phyloP scores from a whole-genome alignment of 2,797 vertebrate genomes.

The Sebastes baramenuke region DNA sequence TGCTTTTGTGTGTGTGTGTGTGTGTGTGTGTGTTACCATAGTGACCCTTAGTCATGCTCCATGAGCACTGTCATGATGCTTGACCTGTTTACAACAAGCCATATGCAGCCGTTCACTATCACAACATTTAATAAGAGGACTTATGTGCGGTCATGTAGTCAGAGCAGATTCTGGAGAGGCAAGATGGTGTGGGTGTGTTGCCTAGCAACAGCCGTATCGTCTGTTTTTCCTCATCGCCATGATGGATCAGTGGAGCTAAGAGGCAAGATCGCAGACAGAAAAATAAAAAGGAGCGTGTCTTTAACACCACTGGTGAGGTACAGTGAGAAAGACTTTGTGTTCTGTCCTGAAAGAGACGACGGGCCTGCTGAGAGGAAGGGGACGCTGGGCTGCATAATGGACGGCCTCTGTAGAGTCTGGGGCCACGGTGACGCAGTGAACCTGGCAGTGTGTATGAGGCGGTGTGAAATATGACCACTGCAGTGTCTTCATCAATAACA shows the following conservation, averaged over 20 bases:
- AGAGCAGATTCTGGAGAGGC: slow-evolving; percentile 30
- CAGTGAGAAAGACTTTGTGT: neutral
- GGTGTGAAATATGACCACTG: slow-evolving; percentile 63
- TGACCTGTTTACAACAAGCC: neutral
- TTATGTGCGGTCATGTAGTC: slow-evolving; percentile 12
- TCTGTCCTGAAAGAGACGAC: neutral
- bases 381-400: neutral
- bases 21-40: neutral
- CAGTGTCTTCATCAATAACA: slow-evolving; percentile 46
- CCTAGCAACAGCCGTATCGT: slow-evolving; percentile 74
- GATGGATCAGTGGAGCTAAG: slow-evolving; percentile 47
- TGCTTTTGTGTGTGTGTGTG: neutral
- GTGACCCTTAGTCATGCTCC: neutral
- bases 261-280: slow-evolving; percentile 26
- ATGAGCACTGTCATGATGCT: neutral
- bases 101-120: slow-evolving; percentile 1
- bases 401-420: slow-evolving; percentile 3
- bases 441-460: neutral
- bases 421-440: slow-evolving; percentile 44
- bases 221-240: slow-evolving; percentile 45
- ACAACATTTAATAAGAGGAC: slow-evolving; percentile 10
- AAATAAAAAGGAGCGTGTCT: neutral
- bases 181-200: slow-evolving; percentile 74
- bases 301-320: neutral
- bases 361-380: neutral